These are phyloP conservation scores for Tragulus kanchil DNA, from an alignment of 2,113 vertebrate genomes.

Conservation along the genomic window DNA sequence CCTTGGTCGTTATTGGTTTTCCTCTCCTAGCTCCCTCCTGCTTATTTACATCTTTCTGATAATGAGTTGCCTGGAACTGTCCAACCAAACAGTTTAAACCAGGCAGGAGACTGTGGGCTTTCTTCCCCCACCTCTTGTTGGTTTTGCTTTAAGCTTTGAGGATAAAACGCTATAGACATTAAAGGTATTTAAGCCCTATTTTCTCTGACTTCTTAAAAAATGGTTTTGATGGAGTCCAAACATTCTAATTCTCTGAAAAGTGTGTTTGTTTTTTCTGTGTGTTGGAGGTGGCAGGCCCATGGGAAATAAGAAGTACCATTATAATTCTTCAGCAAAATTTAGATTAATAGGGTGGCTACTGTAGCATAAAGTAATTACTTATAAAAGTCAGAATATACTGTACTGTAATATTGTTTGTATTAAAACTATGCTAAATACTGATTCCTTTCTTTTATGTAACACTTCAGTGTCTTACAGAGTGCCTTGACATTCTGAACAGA, in stretches of 20 bases:
- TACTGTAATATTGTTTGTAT: background rate
- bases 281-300: background rate
- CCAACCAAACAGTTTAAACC: background rate
- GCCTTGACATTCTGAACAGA: background rate
- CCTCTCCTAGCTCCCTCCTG: background rate
- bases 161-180: background rate
- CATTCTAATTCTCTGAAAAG: slow-evolving; percentile 27
- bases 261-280: slow-evolving; percentile 20
- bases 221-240: background rate
- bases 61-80: slow-evolving; percentile 43
- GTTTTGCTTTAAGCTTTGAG: slow-evolving; percentile 18
- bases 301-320: background rate
- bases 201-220: background rate
- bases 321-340: background rate
- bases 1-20: background rate
- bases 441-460: slow-evolving; percentile 3
- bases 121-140: background rate
- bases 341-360: background rate
- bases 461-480: background rate
- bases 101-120: background rate
- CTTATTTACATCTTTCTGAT: slow-evolving; percentile 59
- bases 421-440: slow-evolving; percentile 9
- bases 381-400: background rate
- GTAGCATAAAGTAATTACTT: background rate
- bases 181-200: background rate